A percentile compares a stretch with the other conserved stretches of the same genome.
Conservation (phyloP, 2,888 invertebrate genomes). For the Cylindroiulus punctatus region DNA sequence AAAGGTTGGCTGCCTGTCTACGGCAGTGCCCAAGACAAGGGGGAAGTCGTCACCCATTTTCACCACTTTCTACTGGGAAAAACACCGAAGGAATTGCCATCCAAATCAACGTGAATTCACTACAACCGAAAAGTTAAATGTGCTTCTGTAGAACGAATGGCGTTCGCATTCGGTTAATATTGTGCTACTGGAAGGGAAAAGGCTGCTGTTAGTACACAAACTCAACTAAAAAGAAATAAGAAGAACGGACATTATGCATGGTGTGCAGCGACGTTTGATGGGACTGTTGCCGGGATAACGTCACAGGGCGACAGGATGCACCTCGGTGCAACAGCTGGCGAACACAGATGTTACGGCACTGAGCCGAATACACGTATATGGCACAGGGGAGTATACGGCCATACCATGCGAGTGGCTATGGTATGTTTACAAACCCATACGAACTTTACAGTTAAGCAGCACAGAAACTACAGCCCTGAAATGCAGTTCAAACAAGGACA, state of each 20-base stretch:
- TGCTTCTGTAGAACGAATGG: background rate
- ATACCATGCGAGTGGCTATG: background rate
- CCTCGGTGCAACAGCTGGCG: slow-evolving; percentile 10
- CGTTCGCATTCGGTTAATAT: slow-evolving; percentile 32
- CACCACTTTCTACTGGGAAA: slow-evolving; percentile 8
- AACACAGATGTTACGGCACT: background rate
- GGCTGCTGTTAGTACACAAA: background rate
- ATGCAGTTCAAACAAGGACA: background rate
- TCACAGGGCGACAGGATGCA: background rate
- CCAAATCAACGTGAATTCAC: slow-evolving; percentile 32
- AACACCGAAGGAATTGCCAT: slow-evolving; percentile 25
- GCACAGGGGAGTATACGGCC: background rate
- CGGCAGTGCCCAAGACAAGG: slow-evolving; percentile 12
- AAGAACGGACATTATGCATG: background rate
- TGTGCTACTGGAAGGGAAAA: slow-evolving; percentile 32
- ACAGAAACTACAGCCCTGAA: background rate
- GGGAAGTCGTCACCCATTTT: background rate
- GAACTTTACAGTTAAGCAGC: background rate
- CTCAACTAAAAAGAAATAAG: background rate
- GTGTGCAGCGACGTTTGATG: background rate
- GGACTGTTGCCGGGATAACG: slow-evolving; percentile 6
- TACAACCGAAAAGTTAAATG: slow-evolving; percentile 32
- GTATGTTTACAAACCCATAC: background rate
- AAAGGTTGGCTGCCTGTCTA: background rate
- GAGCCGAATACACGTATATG: background rate